Evolutionary conservation across 2,113 vertebrate species (phyloP).

Genomic region (Hypanus sabinus): DNA sequence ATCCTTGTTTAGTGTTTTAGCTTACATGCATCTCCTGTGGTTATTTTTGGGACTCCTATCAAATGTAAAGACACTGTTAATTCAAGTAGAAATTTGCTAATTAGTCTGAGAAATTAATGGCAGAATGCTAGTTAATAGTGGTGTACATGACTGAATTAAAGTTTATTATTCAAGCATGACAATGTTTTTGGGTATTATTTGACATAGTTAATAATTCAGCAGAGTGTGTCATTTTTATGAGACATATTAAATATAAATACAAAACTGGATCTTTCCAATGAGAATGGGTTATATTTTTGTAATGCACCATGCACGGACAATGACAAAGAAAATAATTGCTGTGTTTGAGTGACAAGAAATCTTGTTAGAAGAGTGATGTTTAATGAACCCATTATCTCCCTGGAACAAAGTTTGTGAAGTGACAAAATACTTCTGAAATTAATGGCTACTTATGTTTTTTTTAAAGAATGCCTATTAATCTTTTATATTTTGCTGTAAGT

Average conservation of each 20-base stretch:
- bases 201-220: background rate
- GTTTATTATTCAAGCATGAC: background rate
- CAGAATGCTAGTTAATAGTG: background rate
- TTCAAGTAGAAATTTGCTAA: background rate
- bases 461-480: background rate
- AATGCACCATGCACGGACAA: background rate
- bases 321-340: no score
- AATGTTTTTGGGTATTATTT: no score
- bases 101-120: background rate
- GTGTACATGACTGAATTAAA: background rate
- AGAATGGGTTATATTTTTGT: background rate
- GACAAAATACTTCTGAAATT: background rate
- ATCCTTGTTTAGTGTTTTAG: background rate
- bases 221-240: background rate
- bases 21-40: background rate
- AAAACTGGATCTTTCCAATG: background rate
- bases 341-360: background rate
- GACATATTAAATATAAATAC: background rate
- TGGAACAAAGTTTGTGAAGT: background rate
- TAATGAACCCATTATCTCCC: background rate
- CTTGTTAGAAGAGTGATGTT: background rate
- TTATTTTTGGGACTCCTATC: no score
- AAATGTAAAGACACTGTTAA: background rate
- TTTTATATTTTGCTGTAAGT: background rate
- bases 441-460: background rate